Percentiles rank a stretch among this genome's conserved stretches.
Evolutionary conservation across 2,113 vertebrate genomes (phyloP).

Genomic region (Rynchops niger): DNA sequence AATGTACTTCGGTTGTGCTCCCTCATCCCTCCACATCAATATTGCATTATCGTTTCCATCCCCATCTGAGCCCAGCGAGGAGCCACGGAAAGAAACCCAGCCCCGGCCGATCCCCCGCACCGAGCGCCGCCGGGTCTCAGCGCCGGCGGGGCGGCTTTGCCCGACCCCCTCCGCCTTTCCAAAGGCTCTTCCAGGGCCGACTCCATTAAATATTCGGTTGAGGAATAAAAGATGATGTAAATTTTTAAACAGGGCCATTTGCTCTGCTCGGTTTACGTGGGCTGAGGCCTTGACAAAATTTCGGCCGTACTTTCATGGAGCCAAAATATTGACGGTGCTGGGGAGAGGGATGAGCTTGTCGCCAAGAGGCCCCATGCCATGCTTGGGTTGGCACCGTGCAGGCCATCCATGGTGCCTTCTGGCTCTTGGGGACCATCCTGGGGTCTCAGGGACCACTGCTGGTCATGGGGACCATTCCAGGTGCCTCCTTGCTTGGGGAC

Average conservation of each 20-base stretch:
- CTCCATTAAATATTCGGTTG: not conserved
- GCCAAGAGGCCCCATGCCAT: accelerated
- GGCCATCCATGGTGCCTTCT: not conserved
- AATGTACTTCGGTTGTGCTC: not conserved
- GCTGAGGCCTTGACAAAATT: accelerated
- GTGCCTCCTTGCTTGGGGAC: not conserved
- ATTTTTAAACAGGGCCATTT: slow-evolving; percentile 34
- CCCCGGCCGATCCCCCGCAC: not conserved
- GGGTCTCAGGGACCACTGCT: not conserved
- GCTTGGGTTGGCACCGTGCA: not conserved
- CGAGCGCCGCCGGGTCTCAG: not conserved
- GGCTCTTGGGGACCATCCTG: not conserved
- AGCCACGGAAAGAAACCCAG: not conserved
- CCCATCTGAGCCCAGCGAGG: not conserved
- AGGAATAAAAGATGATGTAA: not conserved
- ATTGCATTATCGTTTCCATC: not conserved
- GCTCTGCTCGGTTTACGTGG: not conserved
- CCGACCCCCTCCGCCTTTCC: not conserved
- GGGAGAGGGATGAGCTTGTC: not conserved
- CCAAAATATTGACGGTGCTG: accelerated
- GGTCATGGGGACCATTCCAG: not conserved
- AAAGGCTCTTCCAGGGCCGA: not conserved
- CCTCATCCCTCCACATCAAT: not conserved
- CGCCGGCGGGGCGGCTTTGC: not conserved
- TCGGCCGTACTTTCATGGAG: accelerated